These are phyloP conservation scores for Sepioteuthis lessoniana DNA, from an alignment of 2,888 invertebrate genomes.

Conservation along the genomic window DNA sequence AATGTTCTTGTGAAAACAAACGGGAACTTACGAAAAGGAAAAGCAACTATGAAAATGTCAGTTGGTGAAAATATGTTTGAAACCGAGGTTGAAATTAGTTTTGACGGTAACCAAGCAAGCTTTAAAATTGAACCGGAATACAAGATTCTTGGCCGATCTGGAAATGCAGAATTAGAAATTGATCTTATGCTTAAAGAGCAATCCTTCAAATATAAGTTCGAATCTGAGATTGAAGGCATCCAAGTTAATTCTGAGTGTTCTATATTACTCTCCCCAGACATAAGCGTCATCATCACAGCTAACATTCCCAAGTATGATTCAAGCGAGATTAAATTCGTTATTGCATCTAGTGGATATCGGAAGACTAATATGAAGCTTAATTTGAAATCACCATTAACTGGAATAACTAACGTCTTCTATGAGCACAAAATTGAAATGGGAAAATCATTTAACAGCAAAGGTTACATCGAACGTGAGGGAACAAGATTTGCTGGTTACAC, in stretches of 20 bases:
- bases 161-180: not conserved
- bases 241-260: not conserved
- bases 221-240: not conserved
- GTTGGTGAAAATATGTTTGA: not conserved
- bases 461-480: not conserved
- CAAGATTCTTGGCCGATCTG: not conserved
- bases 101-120: not conserved
- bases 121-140: not conserved
- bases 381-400: not conserved
- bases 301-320: not conserved
- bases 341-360: not conserved
- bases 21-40: not conserved
- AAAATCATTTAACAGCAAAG: not conserved
- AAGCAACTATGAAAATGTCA: not conserved
- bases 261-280: not conserved
- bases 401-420: not conserved
- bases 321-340: not conserved
- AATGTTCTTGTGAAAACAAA: not conserved
- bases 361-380: not conserved
- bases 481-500: not conserved
- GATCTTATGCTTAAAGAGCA: not conserved
- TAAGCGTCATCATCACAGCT: not conserved
- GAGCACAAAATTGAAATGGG: constrained; percentile 3
- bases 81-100: not conserved
- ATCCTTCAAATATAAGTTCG: not conserved